Percentiles rank a stretch among this genome's conserved stretches.
phyloP scores from a whole-genome alignment of 2,888 invertebrate species.

The Aspidapion aeneum region DNA sequence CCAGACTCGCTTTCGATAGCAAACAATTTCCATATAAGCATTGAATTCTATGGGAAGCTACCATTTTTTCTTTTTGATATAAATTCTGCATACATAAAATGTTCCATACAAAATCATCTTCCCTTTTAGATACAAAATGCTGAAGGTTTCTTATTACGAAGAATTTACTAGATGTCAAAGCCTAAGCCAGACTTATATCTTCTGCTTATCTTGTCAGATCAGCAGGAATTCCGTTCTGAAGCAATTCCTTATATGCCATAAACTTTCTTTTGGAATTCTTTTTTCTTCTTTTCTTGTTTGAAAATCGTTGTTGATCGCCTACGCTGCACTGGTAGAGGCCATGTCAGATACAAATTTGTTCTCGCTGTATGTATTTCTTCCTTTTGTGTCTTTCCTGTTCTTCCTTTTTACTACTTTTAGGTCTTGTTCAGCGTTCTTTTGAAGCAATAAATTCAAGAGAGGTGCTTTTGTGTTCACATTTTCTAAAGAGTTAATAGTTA shows the following conservation, averaged over 20 bases:
- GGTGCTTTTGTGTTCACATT: too few species aligned
- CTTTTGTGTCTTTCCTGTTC: background rate
- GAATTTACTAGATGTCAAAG: background rate
- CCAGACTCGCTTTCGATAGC: too few species aligned
- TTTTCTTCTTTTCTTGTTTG: background rate
- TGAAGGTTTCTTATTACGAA: too few species aligned
- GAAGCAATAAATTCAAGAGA: background rate
- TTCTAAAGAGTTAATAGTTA: too few species aligned
- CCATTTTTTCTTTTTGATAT: too few species aligned
- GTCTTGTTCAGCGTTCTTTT: too few species aligned
- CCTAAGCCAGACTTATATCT: background rate
- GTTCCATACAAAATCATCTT: too few species aligned
- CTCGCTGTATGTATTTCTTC: background rate
- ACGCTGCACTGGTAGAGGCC: background rate
- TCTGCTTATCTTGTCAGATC: background rate
- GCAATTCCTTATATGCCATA: background rate
- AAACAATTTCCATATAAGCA: too few species aligned
- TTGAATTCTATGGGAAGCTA: too few species aligned
- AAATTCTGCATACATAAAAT: too few species aligned
- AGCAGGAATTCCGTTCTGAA: background rate
- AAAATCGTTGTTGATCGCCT: background rate
- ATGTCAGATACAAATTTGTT: background rate
- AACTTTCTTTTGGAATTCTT: background rate
- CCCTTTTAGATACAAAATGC: too few species aligned
- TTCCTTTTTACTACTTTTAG: too few species aligned